Conservation (phyloP, 2,113 vertebrate species). For the Tiliqua scincoides region DNA sequence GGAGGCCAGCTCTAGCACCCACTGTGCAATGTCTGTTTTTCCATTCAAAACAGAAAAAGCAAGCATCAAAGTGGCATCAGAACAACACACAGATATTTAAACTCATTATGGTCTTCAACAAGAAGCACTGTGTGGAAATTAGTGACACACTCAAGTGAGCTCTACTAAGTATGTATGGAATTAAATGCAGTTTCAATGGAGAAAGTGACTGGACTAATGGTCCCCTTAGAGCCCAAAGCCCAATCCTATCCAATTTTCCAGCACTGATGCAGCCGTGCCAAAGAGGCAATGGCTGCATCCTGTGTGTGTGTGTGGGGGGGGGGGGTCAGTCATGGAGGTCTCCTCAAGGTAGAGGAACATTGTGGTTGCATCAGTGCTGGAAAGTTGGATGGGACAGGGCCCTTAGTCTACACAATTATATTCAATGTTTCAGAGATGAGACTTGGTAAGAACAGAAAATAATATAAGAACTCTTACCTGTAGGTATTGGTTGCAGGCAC, state of each 20-base stretch:
- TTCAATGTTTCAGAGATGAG: neutral
- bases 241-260: too few species aligned
- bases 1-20: slow-evolving; percentile 7
- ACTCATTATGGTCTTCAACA: slow-evolving; percentile 13
- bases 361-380: too few species aligned
- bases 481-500: slow-evolving; percentile 92
- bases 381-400: too few species aligned
- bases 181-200: slow-evolving; percentile 17
- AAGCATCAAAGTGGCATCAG: neutral
- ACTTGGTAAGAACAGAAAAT: neutral
- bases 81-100: slow-evolving; percentile 9
- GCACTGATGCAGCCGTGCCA: too few species aligned
- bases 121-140: slow-evolving; percentile 33
- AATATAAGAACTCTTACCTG: slow-evolving; percentile 76
- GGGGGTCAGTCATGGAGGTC: too few species aligned
- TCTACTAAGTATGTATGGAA: slow-evolving; percentile 33
- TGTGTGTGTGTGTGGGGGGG: too few species aligned
- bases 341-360: too few species aligned
- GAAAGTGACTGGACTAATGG: slow-evolving; percentile 27
- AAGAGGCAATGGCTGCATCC: too few species aligned
- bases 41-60: neutral
- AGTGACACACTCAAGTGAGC: neutral
- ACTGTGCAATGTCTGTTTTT: neutral
- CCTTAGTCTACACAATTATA: neutral
- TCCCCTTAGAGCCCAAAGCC: slow-evolving; percentile 2